Evolutionary conservation across 2,113 vertebrate species (phyloP), one percentile per base, ranked within the genome.

Genomic region (Phaethon lepturus): DNA sequence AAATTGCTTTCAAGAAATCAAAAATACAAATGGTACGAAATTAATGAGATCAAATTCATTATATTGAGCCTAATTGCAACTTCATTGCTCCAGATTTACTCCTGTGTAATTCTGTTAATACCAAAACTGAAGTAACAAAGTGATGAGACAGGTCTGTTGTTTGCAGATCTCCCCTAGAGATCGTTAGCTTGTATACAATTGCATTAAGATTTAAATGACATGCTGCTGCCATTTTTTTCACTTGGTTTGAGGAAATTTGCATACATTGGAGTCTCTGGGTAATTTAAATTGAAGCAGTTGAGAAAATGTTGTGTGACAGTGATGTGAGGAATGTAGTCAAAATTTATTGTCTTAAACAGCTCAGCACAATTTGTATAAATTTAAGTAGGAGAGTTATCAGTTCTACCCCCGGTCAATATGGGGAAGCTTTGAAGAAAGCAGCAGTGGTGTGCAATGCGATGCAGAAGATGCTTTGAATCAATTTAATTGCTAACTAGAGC

Each of bases 161-260:
- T 95, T 52, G 69, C 2, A 3, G 58, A 67, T 92, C 52, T 90
- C 38, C 69, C 50, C 62, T 58, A 38, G 62, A 94, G 85, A 63
- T 67, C 60, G 77, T 95, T 64, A 90, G 33, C 69, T 53, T 82
- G 56, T 86, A 58, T 74, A 68, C 83, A 67, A 50, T 42, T 52
- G 44, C 72, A 78, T 95, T 91, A 72, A 92, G 82, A 93, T 93
- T 91, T 83, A 90, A 90, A 74, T 60, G 13, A 35, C 24, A 44
- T 1, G 2, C 86, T 83, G 56, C 74, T 93, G 47, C 49, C 22
- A 17, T 26, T 94, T 94, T 89, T 89, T 79, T 85, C 0, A 0
- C 82, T 92, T 86, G 63, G 23, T 94, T 93, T 85, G 77, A 93
- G 67, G 53, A 84, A 91, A 92, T 91, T 45, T 92, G 77, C 78